These are phyloP conservation scores for Drosophila nr. perissopoda DNA, from an alignment of 2,888 invertebrate species.

Conservation along the genomic window DNA sequence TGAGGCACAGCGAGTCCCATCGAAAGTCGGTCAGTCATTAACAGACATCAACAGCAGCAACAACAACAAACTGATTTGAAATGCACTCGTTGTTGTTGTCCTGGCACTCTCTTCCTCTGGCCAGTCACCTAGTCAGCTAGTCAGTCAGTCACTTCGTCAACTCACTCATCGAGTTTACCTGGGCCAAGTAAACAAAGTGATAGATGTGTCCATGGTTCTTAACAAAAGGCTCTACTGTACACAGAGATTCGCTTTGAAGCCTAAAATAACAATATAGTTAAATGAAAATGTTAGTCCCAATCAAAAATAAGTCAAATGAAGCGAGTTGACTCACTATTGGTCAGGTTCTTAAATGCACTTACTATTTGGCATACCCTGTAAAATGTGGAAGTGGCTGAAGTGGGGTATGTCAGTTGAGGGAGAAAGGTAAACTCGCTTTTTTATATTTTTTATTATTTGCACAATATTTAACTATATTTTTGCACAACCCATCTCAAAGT, in stretches of 20 bases:
- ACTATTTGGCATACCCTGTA: slow-evolving; percentile 21
- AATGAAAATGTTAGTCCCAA: slow-evolving; percentile 65
- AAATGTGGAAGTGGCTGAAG: background rate
- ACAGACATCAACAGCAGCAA: slow-evolving; percentile 22
- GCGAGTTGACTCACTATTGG: slow-evolving; percentile 38
- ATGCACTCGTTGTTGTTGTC: slow-evolving; percentile 21
- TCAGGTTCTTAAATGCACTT: slow-evolving; percentile 24
- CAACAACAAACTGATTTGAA: slow-evolving; percentile 7
- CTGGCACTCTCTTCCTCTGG: slow-evolving; percentile 28
- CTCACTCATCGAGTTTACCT: slow-evolving; percentile 37
- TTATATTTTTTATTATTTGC: no score
- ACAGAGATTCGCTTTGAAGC: slow-evolving; percentile 26
- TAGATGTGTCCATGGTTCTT: slow-evolving; percentile 49
- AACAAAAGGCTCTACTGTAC: slow-evolving; percentile 54
- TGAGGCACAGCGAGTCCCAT: slow-evolving; percentile 19
- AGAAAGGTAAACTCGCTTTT: no score
- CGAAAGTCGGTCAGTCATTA: slow-evolving; percentile 51
- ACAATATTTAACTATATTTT: background rate
- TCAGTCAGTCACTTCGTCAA: slow-evolving; percentile 22
- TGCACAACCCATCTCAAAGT: no score
- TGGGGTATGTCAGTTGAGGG: background rate
- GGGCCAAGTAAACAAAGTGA: slow-evolving; percentile 49
- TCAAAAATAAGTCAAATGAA: slow-evolving; percentile 65
- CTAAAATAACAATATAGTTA: slow-evolving; percentile 55
- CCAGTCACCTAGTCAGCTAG: slow-evolving; percentile 9